Base-by-base conservation (phyloP, 2,888 invertebrate species). In the Cheilosia variabilis region DNA sequence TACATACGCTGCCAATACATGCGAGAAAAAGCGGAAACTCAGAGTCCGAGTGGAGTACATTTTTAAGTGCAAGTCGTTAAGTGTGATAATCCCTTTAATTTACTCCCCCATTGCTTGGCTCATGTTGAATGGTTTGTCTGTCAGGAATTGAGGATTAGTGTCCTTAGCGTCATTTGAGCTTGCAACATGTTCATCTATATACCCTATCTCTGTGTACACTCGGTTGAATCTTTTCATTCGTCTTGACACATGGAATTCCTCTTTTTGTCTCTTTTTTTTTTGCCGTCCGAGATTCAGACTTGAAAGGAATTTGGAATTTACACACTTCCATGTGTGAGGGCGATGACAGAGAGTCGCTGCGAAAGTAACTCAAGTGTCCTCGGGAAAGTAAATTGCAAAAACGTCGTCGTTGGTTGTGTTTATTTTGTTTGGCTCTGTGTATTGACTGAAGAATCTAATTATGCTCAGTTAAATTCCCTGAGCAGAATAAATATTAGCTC, bases 371-470 rank as follows among this genome's bases (percentile, higher is more conserved):
- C 45, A 31, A 69, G 69, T 37, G 58, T 58, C 60, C 24, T 71
- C 31, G 52, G 62, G 43, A 41, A 27, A 43, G 60, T 15, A 47
- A 62, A 53, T 34, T 34, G 62, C 72, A 72, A 72, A 53, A 41
- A 24, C 17, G 19, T 58, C 19, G 27, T 31, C 41, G 31, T 31
- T 27, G 43, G 37, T 55, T 62, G 63, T 73, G 55, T 73, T 53
- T 62, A 55, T 63, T 53, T 55, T 55, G 43, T 55, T 24, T 45
- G 63, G 55, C 53, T 53, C 58, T 4, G 17, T 65, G 24, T 73
- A 57, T 73, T 73, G 73, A 73, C 63, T 37, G 53, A 63, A 24
- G 73, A 57, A 73, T 63, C 63, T 65, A 73, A 73, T 73, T 73
- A 73, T 73, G 13, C 34, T 55, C 55, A 24, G 63, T 55, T 41